Evolutionary conservation across 2,797 vertebrate species (phyloP), one percentile per base, ranked within the genome.

Genomic region (Characodon lateralis): DNA sequence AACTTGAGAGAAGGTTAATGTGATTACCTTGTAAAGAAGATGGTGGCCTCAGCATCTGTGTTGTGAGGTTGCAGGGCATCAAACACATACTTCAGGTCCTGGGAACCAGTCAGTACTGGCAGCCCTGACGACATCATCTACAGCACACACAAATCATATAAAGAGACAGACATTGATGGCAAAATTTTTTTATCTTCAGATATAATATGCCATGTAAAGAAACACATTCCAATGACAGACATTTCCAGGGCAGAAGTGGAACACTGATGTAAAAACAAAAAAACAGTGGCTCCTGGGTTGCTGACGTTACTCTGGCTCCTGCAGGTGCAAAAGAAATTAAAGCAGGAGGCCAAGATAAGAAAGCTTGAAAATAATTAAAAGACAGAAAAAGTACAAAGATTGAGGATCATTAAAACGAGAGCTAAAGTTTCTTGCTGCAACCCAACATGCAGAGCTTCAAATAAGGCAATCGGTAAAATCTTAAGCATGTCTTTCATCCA

Each of bases 111-210:
- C 80, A 99, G 95, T 91, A 99, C 98, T 41, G 97, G 98, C 81
- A 99, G 95, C 3, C 98, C 98, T 20, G 98, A 99, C 50, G 97
- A 97, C 14, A 97, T 96, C 98, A 99, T 99, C 98, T 99, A 77
- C 6, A 66, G 73, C 6, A 55, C 5, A 77, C 22, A 71, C 31
- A 55, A 4, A 22, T 58, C 6, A 51, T 26, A 22, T 59, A 16
- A 39, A 39, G 22, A 48, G 20, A 46, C 53, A 63, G 35, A n/a
- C 22, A 6, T 24, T n/a, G 13, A 43, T n/a, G 1, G 22, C 7
- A 24, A n/a, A 1, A 6, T 8, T 55, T 20, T 3, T 6, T 55
- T 22, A 22, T 55, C 18, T 6, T 24, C 53, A 55, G 20, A 50
- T 50, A 50, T 65, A 10, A 18, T 20, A 63, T 2, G 6, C 58